Percentiles rank a stretch among this genome's conserved stretches.
Conservation (phyloP, 2,797 vertebrate genomes). For the Falco novaeseelandiae region DNA sequence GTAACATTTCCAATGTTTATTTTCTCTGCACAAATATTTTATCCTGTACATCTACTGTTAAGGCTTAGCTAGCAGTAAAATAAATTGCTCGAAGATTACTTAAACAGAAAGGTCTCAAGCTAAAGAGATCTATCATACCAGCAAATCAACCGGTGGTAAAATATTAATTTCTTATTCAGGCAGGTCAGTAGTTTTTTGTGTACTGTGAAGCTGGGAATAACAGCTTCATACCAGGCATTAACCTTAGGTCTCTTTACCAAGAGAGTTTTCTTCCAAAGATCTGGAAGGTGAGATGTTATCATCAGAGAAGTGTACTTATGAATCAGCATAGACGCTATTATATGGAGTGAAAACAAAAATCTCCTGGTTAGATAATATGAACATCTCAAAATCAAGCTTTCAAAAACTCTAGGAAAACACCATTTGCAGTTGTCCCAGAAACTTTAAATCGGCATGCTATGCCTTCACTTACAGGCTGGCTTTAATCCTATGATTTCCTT, state of each 20-base stretch:
- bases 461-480: neutral
- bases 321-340: neutral
- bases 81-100: neutral
- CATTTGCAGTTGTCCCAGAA: neutral
- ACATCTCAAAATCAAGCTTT: neutral
- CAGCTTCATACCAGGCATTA: neutral
- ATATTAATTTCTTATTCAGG: slow-evolving; percentile 24
- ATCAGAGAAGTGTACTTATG: neutral
- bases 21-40: neutral
- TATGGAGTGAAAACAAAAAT: neutral
- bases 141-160: neutral
- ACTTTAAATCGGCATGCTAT: neutral
- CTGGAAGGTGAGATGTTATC: neutral
- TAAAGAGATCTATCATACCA: slow-evolving; percentile 6
- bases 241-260: neutral
- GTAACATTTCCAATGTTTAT: neutral
- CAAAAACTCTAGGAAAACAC: neutral
- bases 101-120: slow-evolving; percentile 1
- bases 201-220: neutral
- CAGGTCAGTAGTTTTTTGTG: neutral
- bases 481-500: neutral
- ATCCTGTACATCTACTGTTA: neutral
- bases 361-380: neutral
- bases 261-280: neutral
- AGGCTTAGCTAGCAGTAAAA: neutral